These are phyloP conservation scores for Campoletis sonorensis DNA, from an alignment of 1,140 invertebrate species.

Conservation along the genomic window DNA sequence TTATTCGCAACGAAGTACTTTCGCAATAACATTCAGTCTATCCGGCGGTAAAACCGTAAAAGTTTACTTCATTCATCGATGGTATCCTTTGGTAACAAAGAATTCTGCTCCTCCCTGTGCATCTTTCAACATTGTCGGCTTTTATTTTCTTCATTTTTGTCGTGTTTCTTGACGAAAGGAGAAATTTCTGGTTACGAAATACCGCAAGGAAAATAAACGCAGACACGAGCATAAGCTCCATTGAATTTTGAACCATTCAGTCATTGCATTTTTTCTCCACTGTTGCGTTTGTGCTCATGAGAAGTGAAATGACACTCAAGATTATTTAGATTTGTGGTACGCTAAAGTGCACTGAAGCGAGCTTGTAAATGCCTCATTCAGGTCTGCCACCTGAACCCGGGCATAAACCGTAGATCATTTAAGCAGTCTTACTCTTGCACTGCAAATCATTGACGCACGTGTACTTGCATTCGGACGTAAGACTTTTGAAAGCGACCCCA, in stretches of 20 bases:
- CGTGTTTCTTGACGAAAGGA: neutral
- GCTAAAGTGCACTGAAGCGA: too few relatives aligned
- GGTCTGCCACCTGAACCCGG: too few relatives aligned
- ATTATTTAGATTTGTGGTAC: too few relatives aligned
- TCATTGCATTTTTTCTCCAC: neutral
- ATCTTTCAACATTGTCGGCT: constrained; percentile 7
- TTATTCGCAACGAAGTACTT: neutral
- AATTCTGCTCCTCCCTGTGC: neutral
- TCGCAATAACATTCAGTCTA: constrained; percentile 12
- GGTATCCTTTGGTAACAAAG: constrained; percentile 16
- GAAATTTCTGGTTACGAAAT: constrained; percentile 16
- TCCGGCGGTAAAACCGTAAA: constrained; percentile 1
- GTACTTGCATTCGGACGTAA: too few relatives aligned
- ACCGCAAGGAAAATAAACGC: neutral
- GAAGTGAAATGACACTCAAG: too few relatives aligned
- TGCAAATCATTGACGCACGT: too few relatives aligned
- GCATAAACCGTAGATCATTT: too few relatives aligned
- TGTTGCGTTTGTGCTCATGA: neutral
- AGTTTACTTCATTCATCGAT: constrained; percentile 12
- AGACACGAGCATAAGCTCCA: neutral
- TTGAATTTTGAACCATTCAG: neutral
- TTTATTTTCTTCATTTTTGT: neutral
- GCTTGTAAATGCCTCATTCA: constrained; percentile 29
- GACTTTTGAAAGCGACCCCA: too few relatives aligned
- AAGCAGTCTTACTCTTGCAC: too few relatives aligned